Percentiles rank a stretch among this genome's conserved stretches.
Evolutionary conservation across 2,888 invertebrate genomes (phyloP).

Genomic region (Sisyra terminalis): DNA sequence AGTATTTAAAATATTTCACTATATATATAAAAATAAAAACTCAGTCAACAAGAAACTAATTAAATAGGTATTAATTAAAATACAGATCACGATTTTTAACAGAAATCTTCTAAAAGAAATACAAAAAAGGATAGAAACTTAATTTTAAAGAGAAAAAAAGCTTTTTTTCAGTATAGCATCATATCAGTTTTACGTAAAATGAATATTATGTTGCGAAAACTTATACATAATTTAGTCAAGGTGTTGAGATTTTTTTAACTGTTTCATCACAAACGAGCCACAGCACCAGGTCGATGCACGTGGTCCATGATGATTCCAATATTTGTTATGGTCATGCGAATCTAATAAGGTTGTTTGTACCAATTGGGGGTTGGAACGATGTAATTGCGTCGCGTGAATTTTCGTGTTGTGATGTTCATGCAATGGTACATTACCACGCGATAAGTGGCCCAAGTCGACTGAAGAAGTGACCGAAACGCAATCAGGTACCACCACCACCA

Average conservation of each 20-base stretch:
- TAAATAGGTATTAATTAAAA: too few species aligned
- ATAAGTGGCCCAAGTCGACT: slow-evolving; percentile 47
- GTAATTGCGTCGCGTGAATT: slow-evolving; percentile 22
- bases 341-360: slow-evolving; percentile 16
- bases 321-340: not conserved
- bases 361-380: slow-evolving; percentile 15
- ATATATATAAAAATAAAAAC: too few species aligned
- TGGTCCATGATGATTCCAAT: slow-evolving; percentile 22
- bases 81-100: too few species aligned
- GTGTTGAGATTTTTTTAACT: slow-evolving; percentile 59
- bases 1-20: too few species aligned
- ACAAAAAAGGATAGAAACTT: too few species aligned
- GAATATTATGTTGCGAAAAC: too few species aligned
- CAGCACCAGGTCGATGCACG: slow-evolving; percentile 62
- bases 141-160: too few species aligned
- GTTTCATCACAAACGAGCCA: slow-evolving; percentile 58
- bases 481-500: slow-evolving; percentile 17
- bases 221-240: slow-evolving; percentile 38
- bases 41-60: too few species aligned
- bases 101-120: too few species aligned
- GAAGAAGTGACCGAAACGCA: slow-evolving; percentile 18
- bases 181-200: too few species aligned
- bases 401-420: slow-evolving; percentile 31
- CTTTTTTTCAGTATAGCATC: too few species aligned
- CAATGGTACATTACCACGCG: slow-evolving; percentile 54